phyloP scores from a whole-genome alignment of 1,140 invertebrate genomes.

The Dreissena rostriformis region DNA sequence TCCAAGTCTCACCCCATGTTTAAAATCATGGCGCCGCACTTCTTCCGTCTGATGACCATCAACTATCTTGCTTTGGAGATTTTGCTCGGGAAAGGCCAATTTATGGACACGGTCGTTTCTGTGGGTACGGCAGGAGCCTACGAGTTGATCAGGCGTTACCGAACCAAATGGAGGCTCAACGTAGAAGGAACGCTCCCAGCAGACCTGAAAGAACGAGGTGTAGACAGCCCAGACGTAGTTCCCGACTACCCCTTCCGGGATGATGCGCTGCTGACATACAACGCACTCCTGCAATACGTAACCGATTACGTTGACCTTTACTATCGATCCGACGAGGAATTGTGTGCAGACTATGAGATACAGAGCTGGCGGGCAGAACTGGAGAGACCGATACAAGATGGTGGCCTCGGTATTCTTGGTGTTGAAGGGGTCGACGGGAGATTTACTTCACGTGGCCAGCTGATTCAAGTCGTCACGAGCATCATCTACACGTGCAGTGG shows the following conservation, averaged over 20 bases:
- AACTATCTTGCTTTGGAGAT: slow-evolving; percentile 56
- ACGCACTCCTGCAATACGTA: slow-evolving; percentile 66
- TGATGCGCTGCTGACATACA: slow-evolving; percentile 75
- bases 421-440: slow-evolving; percentile 69
- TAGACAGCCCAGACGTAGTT: slow-evolving; percentile 64
- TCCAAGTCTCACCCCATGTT: slow-evolving; percentile 81
- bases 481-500: slow-evolving; percentile 80
- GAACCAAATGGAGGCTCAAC: slow-evolving; percentile 36
- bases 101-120: slow-evolving; percentile 6
- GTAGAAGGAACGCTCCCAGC: slow-evolving; percentile 40
- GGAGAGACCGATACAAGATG: slow-evolving; percentile 65
- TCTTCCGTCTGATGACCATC: slow-evolving; percentile 79
- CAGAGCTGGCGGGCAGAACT: slow-evolving; percentile 78
- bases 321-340: not conserved
- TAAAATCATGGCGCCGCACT: slow-evolving; percentile 80
- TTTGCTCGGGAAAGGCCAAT: slow-evolving; percentile 2
- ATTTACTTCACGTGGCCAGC: slow-evolving; percentile 67
- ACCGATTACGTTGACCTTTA: not conserved
- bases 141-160: not conserved
- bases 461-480: slow-evolving; percentile 73
- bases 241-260: slow-evolving; percentile 81
- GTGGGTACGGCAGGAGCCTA: not conserved
- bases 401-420: slow-evolving; percentile 73
- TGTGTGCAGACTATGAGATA: slow-evolving; percentile 74
- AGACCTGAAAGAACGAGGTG: slow-evolving; percentile 62